Base-by-base conservation (phyloP, 2,888 invertebrate species). In the Priocnemis perturbator region DNA sequence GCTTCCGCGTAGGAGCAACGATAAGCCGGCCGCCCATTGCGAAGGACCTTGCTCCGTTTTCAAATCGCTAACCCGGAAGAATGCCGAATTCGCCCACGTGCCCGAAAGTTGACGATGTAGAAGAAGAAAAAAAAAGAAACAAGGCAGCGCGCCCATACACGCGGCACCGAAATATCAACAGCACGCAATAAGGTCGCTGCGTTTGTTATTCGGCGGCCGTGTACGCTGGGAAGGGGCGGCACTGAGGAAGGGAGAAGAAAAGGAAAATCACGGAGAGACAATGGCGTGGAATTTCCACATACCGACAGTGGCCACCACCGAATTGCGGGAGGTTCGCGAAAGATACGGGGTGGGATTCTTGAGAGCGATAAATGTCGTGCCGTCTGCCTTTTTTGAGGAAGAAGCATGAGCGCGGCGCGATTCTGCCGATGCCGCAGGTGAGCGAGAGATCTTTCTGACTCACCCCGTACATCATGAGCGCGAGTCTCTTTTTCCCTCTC, bases 11-110 rank as follows among this genome's bases (percentile, higher is more conserved):
- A 37, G 4, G 37, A 37, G 7, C 7, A 37, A 37, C 37, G 37
- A 37, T 37, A 37, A 37, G 37, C 4, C 11, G 37, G 4, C 37
- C 37, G 37, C 37, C 37, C 37, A 37, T 37, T 11, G 7, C 11
- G 48, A 53, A 67, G 60, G 62, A 59, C 69, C 66, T 76, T 60
- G 74, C 70, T 67, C 65, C 64, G 76, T 50, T 74, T 70, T 76
- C 63, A 72, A 67, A 74, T 78, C 67, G 71, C 60, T 59, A 45
- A 69, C 73, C 62, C 70, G 77, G 59, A 67, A 71, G 67, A 72
- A 4, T 72, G 60, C 57, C 60, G 68, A 73, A 73, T 48, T 65
- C 65, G 55, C 67, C 67, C 75, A 71, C 69, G 55, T 55, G 47
- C 48, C 19, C 60, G 55, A 9, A 3, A 19, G n/a, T 3, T 57